Evolutionary conservation across 2,888 invertebrate species (phyloP), one percentile per base, ranked within the genome.

Genomic region (Carterocephalus palaemon): DNA sequence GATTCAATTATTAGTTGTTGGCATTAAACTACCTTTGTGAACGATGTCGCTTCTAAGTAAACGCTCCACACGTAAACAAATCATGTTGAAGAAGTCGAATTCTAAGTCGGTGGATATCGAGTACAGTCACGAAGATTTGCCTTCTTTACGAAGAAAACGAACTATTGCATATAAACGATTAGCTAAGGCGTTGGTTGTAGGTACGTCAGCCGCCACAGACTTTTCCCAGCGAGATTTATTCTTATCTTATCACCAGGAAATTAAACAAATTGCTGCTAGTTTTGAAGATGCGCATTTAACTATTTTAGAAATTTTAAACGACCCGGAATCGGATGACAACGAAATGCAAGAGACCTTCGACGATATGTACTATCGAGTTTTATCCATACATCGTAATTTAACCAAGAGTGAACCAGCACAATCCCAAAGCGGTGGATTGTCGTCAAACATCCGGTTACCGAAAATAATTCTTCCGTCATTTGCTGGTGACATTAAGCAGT

Each of bases 401-500:
- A 37, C 37, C 2, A 10, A 8, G 2, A 3, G 6, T 17, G 17
- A 37, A 16, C 9, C 26, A 2, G 16, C 26, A 1, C 16, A 23
- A 10, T 6, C 15, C 15, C 6, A 8, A 6, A 22, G n/a, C n/a
- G n/a, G 20, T 9, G n/a, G 8, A 13, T 29, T 20, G 1, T 19
- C 8, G 1, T 29, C 20, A 2, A 39, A 39, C 8, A 22, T 39
- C 10, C 17, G 39, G 8, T 15, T 49, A 9, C 46, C 46, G 5
- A 49, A 49, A 42, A 46, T 49, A 9, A 6, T 6, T 6, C 19
- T 46, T 22, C 49, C 49, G 1, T 16, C 8, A 3, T 49, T 49
- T 23, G 17, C 29, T n/a, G 47, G 47, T 3, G 16, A 32, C 13
- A 34, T 47, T 17, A 41, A 47, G 16, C 9, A 37, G 15, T 47